These are phyloP conservation scores for Sthenelais limicola DNA, from an alignment of 2,888 invertebrate species.

Conservation along the genomic window DNA sequence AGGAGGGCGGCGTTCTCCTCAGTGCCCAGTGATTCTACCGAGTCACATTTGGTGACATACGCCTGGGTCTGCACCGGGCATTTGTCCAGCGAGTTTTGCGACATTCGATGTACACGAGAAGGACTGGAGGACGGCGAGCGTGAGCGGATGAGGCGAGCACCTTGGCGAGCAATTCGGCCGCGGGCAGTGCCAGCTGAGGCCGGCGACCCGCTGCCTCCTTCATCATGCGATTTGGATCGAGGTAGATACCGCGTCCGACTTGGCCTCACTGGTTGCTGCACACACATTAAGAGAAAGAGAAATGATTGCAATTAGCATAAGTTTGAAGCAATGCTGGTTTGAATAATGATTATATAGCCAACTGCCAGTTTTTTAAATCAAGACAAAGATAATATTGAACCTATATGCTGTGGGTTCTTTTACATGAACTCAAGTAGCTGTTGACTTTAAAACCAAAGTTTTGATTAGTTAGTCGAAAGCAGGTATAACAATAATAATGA, in stretches of 20 bases:
- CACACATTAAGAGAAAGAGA: too few species aligned
- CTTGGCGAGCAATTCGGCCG: slow-evolving; percentile 68
- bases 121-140: slow-evolving; percentile 69
- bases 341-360: too few species aligned
- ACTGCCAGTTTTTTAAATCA: too few species aligned
- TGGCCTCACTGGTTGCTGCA: slow-evolving; percentile 25
- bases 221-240: slow-evolving; percentile 70
- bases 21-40: slow-evolving; percentile 72
- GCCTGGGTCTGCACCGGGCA: slow-evolving; percentile 51
- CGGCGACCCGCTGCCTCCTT: slow-evolving; percentile 54
- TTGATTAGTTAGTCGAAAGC: too few species aligned
- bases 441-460: too few species aligned
- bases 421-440: too few species aligned
- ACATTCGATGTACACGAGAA: slow-evolving; percentile 69
- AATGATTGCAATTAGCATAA: too few species aligned
- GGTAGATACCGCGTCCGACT: slow-evolving; percentile 65
- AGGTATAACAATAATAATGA: too few species aligned
- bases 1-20: slow-evolving; percentile 76
- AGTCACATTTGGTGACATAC: slow-evolving; percentile 69
- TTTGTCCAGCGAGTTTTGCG: background rate
- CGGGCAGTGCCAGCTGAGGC: slow-evolving; percentile 63
- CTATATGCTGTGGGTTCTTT: too few species aligned
- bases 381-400: too few species aligned
- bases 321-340: too few species aligned
- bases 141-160: slow-evolving; percentile 64